Base-by-base conservation (phyloP, 2,113 vertebrate species). In the Xyliphius kryptos region DNA sequence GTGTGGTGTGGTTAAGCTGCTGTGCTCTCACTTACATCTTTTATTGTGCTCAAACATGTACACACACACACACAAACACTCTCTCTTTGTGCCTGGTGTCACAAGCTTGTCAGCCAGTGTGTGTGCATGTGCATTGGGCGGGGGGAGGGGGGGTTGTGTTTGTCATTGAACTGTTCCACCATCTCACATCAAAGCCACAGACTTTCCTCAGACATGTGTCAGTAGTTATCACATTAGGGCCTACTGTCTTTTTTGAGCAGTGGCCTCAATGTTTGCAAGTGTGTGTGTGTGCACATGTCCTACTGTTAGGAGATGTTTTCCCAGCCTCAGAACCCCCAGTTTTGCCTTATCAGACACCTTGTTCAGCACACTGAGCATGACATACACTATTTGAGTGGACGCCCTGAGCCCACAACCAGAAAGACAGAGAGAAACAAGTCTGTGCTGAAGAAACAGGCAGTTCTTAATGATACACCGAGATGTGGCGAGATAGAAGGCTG, bases 261-360 rank as follows among this genome's bases (percentile, higher is more conserved):
- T 37, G 5, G 15, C 56, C 36, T 36, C 13, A 46, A 46, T 32
- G 37, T 17, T 9, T 36, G 20, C 61, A 56, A 19, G 47, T 58
- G 37, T 32, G 38, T 52, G 37, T 13, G 22, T 46, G 32, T 26
- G 44, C 36, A 14, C 13, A n/a, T 41, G 22, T 20, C 44, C 9
- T 48, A 11, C 63, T 69, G 67, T 63, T 67, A 71, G 21, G 26
- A 60, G 69, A 66, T 71, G 71, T 76, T 52, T 26, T 51, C 19
- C 61, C 49, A 63, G 22, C 52, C 73, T 77, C 59, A 67, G 69
- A 73, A 65, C 68, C 59, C 79, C 67, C 72, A 67, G 71, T 72
- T 80, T 85, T 77, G 80, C 82, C 78, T 85, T 83, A 73, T 75
- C 77, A 43, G 71, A 74, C 62, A 63, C 60, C 54, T 22, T 2